Conservation (phyloP, 2,888 invertebrate genomes). For the Kuschelorhynchus macadamiae region DNA sequence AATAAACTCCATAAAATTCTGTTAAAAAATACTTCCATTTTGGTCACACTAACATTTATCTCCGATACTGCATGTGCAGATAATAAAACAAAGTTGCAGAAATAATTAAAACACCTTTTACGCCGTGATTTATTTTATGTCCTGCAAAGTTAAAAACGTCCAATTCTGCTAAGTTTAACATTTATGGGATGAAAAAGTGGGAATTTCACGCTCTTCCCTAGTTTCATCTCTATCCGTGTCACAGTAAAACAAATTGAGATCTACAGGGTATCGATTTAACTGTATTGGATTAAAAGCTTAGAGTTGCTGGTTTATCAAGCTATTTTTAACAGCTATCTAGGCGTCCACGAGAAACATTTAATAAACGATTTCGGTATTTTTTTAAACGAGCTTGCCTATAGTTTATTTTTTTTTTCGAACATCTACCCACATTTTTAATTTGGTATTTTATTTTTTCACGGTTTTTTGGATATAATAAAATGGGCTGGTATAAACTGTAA, state of each 20-base stretch:
- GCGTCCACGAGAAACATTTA: slow-evolving; percentile 3
- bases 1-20: too few relatives aligned
- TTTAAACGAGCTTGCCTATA: too few relatives aligned
- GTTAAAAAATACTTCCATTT: too few relatives aligned
- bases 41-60: too few relatives aligned
- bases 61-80: slow-evolving; percentile 7
- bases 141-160: slow-evolving; percentile 26
- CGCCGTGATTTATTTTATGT: slow-evolving; percentile 30
- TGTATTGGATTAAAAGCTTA: slow-evolving; percentile 35
- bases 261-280: slow-evolving; percentile 36
- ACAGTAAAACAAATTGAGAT: slow-evolving; percentile 39
- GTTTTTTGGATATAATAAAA: too few relatives aligned
- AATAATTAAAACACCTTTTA: slow-evolving; percentile 35
- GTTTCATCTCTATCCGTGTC: slow-evolving; percentile 23
- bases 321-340: slow-evolving; percentile 5
- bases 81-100: slow-evolving; percentile 3
- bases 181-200: slow-evolving; percentile 37
- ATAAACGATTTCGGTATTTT: background rate
- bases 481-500: too few relatives aligned
- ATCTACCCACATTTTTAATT: too few relatives aligned
- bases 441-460: too few relatives aligned
- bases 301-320: slow-evolving; percentile 21
- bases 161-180: slow-evolving; percentile 37
- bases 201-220: slow-evolving; percentile 33
- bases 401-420: too few relatives aligned